Evolutionary conservation across 2,888 invertebrate genomes (phyloP).

Genomic region (Rotaria socialis): DNA sequence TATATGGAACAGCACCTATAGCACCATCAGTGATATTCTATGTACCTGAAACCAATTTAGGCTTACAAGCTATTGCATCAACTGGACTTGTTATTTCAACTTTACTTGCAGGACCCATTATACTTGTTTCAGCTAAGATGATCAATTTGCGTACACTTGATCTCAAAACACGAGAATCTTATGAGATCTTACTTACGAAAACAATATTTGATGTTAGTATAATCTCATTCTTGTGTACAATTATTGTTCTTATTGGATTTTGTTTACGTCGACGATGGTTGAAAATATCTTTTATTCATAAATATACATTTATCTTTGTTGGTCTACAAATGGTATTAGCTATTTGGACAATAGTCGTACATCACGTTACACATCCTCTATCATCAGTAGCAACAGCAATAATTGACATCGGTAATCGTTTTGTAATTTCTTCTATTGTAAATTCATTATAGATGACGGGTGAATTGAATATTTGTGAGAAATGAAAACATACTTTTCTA

Average conservation of each 20-base stretch:
- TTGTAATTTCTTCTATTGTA: too few relatives aligned
- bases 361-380: background rate
- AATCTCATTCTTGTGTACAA: background rate
- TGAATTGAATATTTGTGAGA: too few relatives aligned
- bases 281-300: background rate
- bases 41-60: constrained; percentile 78
- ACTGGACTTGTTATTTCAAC: constrained; percentile 41
- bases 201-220: background rate
- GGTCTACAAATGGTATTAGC: constrained; percentile 5
- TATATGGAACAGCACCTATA: constrained; percentile 90
- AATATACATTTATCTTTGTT: constrained; percentile 15
- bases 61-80: constrained; percentile 72
- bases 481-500: too few relatives aligned
- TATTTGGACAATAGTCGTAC: background rate
- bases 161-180: background rate
- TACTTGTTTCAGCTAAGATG: constrained; percentile 48
- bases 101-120: constrained; percentile 39
- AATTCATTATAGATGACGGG: too few relatives aligned
- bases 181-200: background rate
- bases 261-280: background rate
- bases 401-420: background rate
- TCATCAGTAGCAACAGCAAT: background rate
- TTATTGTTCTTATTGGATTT: constrained; percentile 27
- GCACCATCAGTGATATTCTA: constrained; percentile 94
- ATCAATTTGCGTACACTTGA: constrained; percentile 28